phyloP scores from a whole-genome alignment of 2,888 invertebrate species.

The Ceriagrion tenellum region DNA sequence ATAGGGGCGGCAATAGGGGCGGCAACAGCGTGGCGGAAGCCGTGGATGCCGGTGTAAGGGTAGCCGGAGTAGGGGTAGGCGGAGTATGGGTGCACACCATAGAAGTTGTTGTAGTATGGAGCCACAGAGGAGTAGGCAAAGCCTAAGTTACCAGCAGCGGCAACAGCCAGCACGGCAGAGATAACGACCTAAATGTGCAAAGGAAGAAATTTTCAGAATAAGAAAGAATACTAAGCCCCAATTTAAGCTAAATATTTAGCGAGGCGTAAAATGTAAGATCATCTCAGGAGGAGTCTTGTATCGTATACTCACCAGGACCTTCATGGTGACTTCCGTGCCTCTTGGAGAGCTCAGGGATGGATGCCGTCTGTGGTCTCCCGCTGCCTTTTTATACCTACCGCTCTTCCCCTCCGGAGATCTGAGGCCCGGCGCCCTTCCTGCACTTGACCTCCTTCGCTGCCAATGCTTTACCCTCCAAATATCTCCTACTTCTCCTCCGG shows the following conservation, averaged over 20 bases:
- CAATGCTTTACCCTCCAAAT: neutral
- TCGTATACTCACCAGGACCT: constrained; percentile 65
- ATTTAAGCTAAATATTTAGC: neutral
- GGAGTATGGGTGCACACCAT: neutral
- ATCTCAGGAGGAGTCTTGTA: neutral
- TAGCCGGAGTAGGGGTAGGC: neutral
- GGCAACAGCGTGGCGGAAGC: neutral
- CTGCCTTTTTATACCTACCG: constrained; percentile 36
- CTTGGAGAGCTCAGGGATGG: constrained; percentile 60
- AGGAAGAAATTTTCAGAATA: neutral
- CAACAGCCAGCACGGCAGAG: constrained; percentile 72
- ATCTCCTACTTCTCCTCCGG: neutral
- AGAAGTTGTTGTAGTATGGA: constrained; percentile 68
- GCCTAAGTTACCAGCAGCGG: constrained; percentile 66
- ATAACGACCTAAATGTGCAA: constrained; percentile 55
- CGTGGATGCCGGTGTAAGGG: constrained; percentile 33
- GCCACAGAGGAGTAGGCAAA: constrained; percentile 71
- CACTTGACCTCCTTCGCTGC: neutral
- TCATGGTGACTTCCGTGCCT: constrained; percentile 67
- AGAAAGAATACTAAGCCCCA: neutral
- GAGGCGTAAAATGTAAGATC: constrained; percentile 21
- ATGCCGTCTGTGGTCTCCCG: neutral
- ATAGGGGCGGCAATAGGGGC: neutral
- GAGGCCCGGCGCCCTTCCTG: neutral
- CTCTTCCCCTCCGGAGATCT: neutral